Percentiles rank a stretch among this genome's conserved stretches.
These are phyloP conservation scores for Willowsia nigromaculata DNA, from an alignment of 2,888 invertebrate species.

Conservation along the genomic window DNA sequence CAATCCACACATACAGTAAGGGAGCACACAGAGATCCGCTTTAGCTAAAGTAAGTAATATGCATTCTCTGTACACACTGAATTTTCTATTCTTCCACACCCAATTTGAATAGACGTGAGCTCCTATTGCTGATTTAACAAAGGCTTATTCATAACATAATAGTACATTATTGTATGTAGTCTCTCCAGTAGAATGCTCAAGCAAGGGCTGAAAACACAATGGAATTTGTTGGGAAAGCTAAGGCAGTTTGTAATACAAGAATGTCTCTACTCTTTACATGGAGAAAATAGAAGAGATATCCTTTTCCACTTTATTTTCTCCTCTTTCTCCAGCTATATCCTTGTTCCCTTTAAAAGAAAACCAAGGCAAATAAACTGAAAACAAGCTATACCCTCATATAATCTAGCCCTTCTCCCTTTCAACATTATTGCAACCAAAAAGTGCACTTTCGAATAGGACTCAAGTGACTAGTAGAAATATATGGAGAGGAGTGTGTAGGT, in stretches of 20 bases:
- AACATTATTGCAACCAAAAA: slow-evolving; percentile 65
- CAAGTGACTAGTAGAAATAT: slow-evolving; percentile 41
- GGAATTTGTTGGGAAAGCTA: slow-evolving; percentile 38
- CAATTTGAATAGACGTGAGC: slow-evolving; percentile 41
- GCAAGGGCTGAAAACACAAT: neutral
- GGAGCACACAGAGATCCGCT: neutral
- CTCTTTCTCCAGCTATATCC: neutral
- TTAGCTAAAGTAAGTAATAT: neutral
- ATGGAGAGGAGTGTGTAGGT: neutral
- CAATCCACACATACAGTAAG: neutral
- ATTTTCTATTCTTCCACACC: slow-evolving; percentile 44
- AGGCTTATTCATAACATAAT: neutral
- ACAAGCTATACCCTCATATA: neutral
- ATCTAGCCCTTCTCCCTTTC: neutral
- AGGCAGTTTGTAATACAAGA: slow-evolving; percentile 7
- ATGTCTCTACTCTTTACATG: neutral
- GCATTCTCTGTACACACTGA: neutral
- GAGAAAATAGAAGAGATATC: neutral
- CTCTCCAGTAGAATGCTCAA: neutral
- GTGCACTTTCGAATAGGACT: slow-evolving; percentile 63
- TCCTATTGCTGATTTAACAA: slow-evolving; percentile 20
- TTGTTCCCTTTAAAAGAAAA: slow-evolving; percentile 9
- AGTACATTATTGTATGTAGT: too few species aligned
- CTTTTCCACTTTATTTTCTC: slow-evolving; percentile 6
- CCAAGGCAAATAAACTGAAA: neutral